Evolutionary conservation across 2,797 vertebrate genomes (phyloP).

Genomic region (Lithobates sylvaticus): DNA sequence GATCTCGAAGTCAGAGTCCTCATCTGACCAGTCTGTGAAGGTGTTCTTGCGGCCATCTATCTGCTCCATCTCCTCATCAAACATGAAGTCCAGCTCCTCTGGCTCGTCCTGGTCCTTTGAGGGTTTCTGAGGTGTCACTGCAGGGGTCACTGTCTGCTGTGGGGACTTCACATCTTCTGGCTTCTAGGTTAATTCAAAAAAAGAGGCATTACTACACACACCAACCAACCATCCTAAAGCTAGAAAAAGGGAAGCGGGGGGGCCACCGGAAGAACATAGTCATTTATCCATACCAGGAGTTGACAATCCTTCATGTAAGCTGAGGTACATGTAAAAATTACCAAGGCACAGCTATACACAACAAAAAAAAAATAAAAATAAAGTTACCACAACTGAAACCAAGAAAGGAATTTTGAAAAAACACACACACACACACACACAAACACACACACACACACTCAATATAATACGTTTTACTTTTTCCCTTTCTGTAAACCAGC

Average conservation of each 20-base stretch:
- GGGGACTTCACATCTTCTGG: conserved; percentile 76
- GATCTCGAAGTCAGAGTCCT: conserved; percentile 94
- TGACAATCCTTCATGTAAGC: background rate
- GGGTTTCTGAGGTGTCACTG: conserved; percentile 56
- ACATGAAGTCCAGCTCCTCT: conserved; percentile 97
- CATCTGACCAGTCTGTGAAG: conserved; percentile 97
- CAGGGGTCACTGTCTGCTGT: conserved; percentile 61
- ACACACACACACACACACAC: too few relatives aligned
- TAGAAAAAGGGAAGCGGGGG: background rate
- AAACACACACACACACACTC: too few relatives aligned
- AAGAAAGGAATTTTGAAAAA: too few relatives aligned
- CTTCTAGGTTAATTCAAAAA: conserved; percentile 72
- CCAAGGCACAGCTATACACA: too few relatives aligned
- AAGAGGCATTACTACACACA: conserved; percentile 4
- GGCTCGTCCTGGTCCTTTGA: conserved; percentile 90
- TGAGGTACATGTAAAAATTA: too few relatives aligned
- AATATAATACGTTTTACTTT: too few relatives aligned
- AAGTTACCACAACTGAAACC: too few relatives aligned
- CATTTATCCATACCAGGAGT: background rate
- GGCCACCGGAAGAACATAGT: background rate
- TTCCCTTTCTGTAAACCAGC: too few relatives aligned
- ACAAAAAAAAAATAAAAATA: too few relatives aligned
- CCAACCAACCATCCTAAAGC: background rate
- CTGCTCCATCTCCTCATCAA: conserved; percentile 98
- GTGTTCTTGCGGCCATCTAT: conserved; percentile 97